Base-by-base conservation (phyloP, 2,113 vertebrate species). In the Haemorhous mexicanus region DNA sequence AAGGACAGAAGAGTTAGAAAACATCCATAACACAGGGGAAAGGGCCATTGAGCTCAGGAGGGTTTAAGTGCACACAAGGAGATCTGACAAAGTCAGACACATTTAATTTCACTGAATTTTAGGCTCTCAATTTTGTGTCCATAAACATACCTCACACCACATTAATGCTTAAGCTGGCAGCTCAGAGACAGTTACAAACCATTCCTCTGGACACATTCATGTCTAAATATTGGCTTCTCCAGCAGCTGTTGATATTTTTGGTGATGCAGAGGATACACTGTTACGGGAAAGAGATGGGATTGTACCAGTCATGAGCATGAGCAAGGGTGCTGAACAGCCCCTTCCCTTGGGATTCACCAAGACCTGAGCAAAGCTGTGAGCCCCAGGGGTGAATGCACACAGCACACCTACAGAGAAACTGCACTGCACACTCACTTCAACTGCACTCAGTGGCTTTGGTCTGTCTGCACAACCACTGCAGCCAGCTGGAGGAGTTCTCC, bases 221-320 rank as follows among this genome's bases (percentile, higher is more conserved):
- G 46, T 50, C 41, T 41, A 49, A 80, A 63, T 19, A 47, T 0
- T 32, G 50, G 2, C 13, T 26, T 24, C 44, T 53, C 27, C 55
- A 74, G 46, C 43, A 67, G 32, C 11, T 77, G 35, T 23, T 59
- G 35, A 22, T 24, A 46, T 28, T 61, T 13, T 68, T 7, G 3
- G 28, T 28, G 58, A 32, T 16, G 37, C 39, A 44, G 52, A 73
- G 41, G 59, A 21, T n/a, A 26, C 50, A 37, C 9, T 2, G 50
- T 11, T 9, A 32, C 0, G 1, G n/a, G 18, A 55, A 37, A 64
- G 37, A 43, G 53, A 12, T 23, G 17, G 33, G 23, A 8, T 58
- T 41, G n/a, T 2, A 28, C 5, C n/a, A 35, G 41, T 10, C 56
- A 26, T 1, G 7, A 44, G 10, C 26, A 2, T 0, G 7, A 75